phyloP scores from a whole-genome alignment of 2,797 vertebrate species.

The Craterocephalus amniculus region DNA sequence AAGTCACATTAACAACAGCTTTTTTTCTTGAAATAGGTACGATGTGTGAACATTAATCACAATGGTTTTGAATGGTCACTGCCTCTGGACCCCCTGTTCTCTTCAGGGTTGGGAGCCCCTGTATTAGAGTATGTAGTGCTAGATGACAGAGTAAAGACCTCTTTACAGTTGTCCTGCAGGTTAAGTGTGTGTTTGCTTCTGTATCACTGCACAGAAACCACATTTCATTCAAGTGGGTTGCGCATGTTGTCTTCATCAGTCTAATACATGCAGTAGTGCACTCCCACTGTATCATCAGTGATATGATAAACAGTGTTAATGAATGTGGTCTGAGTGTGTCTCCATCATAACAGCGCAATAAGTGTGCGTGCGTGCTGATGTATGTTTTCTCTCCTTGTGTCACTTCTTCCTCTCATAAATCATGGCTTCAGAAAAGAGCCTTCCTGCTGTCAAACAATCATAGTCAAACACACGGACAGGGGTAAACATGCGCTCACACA shows the following conservation, averaged over 20 bases:
- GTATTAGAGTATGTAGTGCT: not conserved
- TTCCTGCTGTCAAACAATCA: slow-evolving; percentile 72
- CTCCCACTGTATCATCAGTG: slow-evolving; percentile 36
- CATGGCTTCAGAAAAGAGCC: slow-evolving; percentile 63
- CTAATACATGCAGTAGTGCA: slow-evolving; percentile 47
- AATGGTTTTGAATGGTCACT: too few species aligned
- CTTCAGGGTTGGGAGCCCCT: too few species aligned
- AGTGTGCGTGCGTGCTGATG: slow-evolving; percentile 29
- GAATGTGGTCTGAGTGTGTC: slow-evolving; percentile 45
- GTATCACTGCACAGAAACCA: slow-evolving; percentile 10
- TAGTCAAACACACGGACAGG: slow-evolving; percentile 45
- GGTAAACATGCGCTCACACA: slow-evolving; percentile 53
- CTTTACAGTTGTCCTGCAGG: not conserved
- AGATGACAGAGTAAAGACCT: not conserved
- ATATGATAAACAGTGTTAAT: slow-evolving; percentile 63
- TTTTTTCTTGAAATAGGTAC: too few species aligned
- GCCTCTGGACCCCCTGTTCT: too few species aligned
- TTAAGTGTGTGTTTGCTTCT: not conserved
- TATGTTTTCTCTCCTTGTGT: slow-evolving; percentile 64
- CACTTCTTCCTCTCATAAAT: slow-evolving; percentile 77
- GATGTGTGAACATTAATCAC: too few species aligned
- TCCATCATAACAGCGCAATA: slow-evolving; percentile 35
- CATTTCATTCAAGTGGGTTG: slow-evolving; percentile 40
- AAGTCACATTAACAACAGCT: too few species aligned
- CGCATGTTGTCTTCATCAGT: slow-evolving; percentile 51